Conservation (phyloP, 2,797 vertebrate genomes). For the Oreochromis grahami region DNA sequence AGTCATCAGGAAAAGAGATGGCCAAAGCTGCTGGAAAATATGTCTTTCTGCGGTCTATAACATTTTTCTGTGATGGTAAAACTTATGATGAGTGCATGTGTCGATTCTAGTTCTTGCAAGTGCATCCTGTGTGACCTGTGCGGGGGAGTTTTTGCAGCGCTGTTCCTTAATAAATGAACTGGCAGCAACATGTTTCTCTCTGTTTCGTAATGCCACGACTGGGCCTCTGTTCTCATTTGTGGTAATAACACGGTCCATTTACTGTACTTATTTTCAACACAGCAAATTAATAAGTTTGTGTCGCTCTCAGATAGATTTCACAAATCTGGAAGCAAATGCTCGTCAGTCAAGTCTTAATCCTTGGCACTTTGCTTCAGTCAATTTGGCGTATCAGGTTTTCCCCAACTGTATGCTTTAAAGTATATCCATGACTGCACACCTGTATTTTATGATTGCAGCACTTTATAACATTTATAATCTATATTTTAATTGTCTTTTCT, state of each 20-base stretch:
- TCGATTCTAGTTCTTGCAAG: slow-evolving; percentile 20
- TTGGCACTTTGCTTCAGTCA: not conserved
- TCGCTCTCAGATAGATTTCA: not conserved
- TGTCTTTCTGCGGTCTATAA: slow-evolving; percentile 44
- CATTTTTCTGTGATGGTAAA: slow-evolving; percentile 47
- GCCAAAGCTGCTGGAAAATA: slow-evolving; percentile 50
- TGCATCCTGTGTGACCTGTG: slow-evolving; percentile 31
- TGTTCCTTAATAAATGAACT: not conserved
- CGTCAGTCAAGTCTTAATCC: not conserved
- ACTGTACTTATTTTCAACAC: slow-evolving; percentile 10
- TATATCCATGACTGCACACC: not conserved
- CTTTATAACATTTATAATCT: not conserved
- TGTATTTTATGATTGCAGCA: not conserved
- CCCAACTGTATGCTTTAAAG: not conserved
- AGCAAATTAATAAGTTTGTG: not conserved
- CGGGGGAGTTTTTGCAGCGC: not conserved
- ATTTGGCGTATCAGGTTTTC: not conserved
- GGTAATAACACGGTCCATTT: slow-evolving; percentile 15
- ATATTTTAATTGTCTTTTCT: not conserved
- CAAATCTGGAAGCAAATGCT: not conserved
- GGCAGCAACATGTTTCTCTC: not conserved
- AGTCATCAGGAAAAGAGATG: slow-evolving; percentile 52
- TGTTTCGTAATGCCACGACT: slow-evolving; percentile 23
- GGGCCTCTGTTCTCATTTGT: not conserved
- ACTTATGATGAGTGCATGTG: slow-evolving; percentile 21